Conservation (phyloP, 2,888 invertebrate species). For the Cynaeus angustus region DNA sequence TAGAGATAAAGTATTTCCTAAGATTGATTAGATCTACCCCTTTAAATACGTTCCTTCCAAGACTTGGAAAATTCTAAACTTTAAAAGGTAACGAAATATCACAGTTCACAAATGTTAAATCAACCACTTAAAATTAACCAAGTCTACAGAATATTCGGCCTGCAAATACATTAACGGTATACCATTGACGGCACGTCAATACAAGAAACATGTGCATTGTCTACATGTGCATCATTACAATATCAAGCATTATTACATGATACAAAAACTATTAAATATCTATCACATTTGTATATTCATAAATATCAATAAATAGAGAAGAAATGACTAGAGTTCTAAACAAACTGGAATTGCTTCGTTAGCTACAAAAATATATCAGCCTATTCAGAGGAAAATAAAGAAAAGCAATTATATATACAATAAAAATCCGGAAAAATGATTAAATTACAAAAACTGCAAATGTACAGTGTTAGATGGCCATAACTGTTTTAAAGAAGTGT, state of each 20-base stretch:
- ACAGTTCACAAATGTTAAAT: slow-evolving; percentile 34
- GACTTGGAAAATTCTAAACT: slow-evolving; percentile 27
- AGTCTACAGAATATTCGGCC: slow-evolving; percentile 3
- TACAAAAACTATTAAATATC: slow-evolving; percentile 58
- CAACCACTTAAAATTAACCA: slow-evolving; percentile 25
- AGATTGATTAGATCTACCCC: slow-evolving; percentile 8
- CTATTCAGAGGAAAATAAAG: slow-evolving; percentile 19
- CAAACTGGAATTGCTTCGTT: slow-evolving; percentile 40
- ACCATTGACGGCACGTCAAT: neutral
- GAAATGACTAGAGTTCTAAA: slow-evolving; percentile 44
- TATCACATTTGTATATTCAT: slow-evolving; percentile 58
- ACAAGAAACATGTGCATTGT: slow-evolving; percentile 56
- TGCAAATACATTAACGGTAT: slow-evolving; percentile 9
- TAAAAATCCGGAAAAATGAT: slow-evolving; percentile 21
- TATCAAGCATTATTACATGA: slow-evolving; percentile 50
- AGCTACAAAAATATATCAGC: slow-evolving; percentile 55
- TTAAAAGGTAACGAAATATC: slow-evolving; percentile 46
- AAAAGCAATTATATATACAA: slow-evolving; percentile 29
- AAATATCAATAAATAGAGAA: slow-evolving; percentile 36
- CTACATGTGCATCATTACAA: slow-evolving; percentile 60
- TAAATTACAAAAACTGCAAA: slow-evolving; percentile 62
- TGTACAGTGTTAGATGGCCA: slow-evolving; percentile 64
- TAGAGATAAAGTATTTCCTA: slow-evolving; percentile 2
- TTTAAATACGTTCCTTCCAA: slow-evolving; percentile 25
- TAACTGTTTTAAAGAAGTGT: slow-evolving; percentile 64